Evolutionary conservation across 2,797 vertebrate genomes (phyloP).

Genomic region (Geotria australis): DNA sequence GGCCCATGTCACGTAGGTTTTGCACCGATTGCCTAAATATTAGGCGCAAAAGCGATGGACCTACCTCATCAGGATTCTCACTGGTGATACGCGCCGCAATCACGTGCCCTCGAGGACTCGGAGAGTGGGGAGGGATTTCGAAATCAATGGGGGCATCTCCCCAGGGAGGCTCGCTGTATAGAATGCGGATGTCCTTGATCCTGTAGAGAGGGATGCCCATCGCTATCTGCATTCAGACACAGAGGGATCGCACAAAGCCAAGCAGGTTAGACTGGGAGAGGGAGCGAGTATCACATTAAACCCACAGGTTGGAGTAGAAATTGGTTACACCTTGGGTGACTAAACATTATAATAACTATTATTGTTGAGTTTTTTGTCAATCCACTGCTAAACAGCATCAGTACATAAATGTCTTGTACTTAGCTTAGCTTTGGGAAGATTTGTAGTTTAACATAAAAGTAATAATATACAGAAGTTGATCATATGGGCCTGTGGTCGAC

Average conservation of each 20-base stretch:
- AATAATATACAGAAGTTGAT: no score
- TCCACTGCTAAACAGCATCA: neutral
- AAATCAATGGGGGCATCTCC: constrained; percentile 68
- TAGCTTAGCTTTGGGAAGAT: no score
- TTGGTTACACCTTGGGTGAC: no score
- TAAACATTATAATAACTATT: no score
- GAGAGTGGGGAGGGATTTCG: constrained; percentile 42
- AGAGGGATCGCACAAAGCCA: constrained; percentile 4
- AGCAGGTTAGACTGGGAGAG: neutral
- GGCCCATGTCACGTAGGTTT: no score
- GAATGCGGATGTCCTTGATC: constrained; percentile 36
- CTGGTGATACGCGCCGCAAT: constrained; percentile 97
- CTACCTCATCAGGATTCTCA: constrained; percentile 88
- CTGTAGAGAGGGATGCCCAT: constrained; percentile 85
- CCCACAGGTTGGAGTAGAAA: no score
- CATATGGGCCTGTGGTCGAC: no score
- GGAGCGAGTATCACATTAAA: no score
- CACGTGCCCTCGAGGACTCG: constrained; percentile 67
- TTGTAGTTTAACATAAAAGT: no score
- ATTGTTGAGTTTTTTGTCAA: neutral
- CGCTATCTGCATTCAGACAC: constrained; percentile 21
- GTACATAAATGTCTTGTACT: no score
- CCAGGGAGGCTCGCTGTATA: constrained; percentile 41
- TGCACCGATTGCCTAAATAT: no score
- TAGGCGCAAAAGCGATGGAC: no score